Evolutionary conservation across 2,888 invertebrate species (phyloP).

Genomic region (Lepidocyrtoides sp.): DNA sequence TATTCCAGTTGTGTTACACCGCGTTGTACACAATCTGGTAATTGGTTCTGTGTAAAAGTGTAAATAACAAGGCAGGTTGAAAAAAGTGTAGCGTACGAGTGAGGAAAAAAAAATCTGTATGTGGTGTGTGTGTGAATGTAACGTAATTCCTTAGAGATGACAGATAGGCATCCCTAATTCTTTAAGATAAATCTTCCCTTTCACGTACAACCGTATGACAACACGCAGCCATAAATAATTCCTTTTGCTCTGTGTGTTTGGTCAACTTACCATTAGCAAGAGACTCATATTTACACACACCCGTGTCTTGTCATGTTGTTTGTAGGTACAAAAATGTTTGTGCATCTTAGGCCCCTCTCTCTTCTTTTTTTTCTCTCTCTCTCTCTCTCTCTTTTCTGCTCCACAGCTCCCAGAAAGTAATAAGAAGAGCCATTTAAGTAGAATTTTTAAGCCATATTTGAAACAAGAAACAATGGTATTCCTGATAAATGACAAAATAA

Average conservation of each 20-base stretch:
- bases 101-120: constrained; percentile 41
- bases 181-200: constrained; percentile 75
- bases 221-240: constrained; percentile 79
- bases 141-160: constrained; percentile 76
- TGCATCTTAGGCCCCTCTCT: constrained; percentile 25
- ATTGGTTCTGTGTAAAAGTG: constrained; percentile 52
- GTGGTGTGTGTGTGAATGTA: constrained; percentile 63
- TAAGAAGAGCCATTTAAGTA: constrained; percentile 62
- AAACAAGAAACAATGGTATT: constrained; percentile 70
- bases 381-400: constrained; percentile 10
- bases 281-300: constrained; percentile 50
- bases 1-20: constrained; percentile 25
- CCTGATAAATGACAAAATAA: constrained; percentile 74
- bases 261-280: constrained; percentile 66
- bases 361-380: not conserved
- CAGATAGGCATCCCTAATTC: constrained; percentile 79
- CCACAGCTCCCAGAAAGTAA: constrained; percentile 26
- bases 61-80: constrained; percentile 42
- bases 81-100: constrained; percentile 47
- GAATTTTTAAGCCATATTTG: constrained; percentile 67
- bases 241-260: constrained; percentile 68
- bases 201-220: constrained; percentile 69
- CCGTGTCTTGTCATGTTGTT: constrained; percentile 38
- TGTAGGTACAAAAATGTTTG: constrained; percentile 52
- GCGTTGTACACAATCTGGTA: constrained; percentile 44